Evolutionary conservation across 2,113 vertebrate species (phyloP).

Genomic region (Indri indri): DNA sequence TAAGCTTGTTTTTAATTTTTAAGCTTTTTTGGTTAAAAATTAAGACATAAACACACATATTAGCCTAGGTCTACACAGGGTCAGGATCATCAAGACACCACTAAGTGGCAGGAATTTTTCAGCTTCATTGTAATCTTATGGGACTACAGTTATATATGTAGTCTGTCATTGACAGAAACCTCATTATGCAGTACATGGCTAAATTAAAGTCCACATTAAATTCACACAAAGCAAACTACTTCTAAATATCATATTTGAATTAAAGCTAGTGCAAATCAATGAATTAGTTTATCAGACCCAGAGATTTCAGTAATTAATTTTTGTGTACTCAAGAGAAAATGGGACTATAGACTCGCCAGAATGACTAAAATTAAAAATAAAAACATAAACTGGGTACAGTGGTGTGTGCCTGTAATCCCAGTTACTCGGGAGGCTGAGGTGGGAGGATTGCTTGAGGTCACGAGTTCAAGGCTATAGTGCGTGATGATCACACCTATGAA

Average conservation of each 20-base stretch:
- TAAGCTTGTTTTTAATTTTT: neutral
- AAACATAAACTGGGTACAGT: neutral
- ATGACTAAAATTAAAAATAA: neutral
- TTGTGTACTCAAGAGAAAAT: constrained; percentile 1
- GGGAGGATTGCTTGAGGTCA: neutral
- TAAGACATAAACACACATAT: neutral
- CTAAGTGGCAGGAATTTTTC: neutral
- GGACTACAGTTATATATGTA: neutral
- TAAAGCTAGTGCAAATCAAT: neutral
- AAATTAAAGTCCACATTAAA: neutral
- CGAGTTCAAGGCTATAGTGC: neutral
- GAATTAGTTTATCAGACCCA: neutral
- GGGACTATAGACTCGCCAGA: neutral
- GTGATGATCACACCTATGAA: neutral
- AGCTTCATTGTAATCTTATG: neutral
- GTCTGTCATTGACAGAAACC: neutral
- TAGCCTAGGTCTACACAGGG: neutral
- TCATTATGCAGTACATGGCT: neutral
- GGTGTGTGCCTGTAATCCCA: neutral
- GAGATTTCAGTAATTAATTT: neutral
- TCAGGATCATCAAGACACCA: neutral
- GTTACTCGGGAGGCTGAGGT: neutral
- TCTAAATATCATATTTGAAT: neutral
- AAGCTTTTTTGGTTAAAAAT: neutral
- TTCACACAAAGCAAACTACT: neutral